Base-by-base conservation (phyloP, 2,888 invertebrate species). In the Punctoribates punctum region DNA sequence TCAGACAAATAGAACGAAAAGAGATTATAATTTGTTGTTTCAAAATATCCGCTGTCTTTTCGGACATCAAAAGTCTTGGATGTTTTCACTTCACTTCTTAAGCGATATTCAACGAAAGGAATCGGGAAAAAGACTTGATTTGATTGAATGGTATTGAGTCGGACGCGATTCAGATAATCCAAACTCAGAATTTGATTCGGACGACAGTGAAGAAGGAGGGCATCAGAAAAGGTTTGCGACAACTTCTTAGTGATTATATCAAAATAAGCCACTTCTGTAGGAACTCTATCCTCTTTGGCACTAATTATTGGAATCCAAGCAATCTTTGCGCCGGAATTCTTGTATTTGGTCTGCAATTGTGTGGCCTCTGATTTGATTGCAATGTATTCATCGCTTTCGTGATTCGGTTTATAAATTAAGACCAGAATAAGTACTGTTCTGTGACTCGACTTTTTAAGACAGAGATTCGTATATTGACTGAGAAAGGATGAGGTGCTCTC, bases 91-190 rank as follows among this genome's bases (percentile, higher is more conserved):
- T 79, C 73, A 79, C 79, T 73, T 73, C 77, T 77, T 82, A 94
- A 23, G 20, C 38, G 88, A 86, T 90, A 95, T 82, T 94, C 92
- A 81, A 90, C 88, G 85, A 96, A 98, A 25, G 93, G 92, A 80
- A 94, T 89, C n/a, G 96, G 93, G 82, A 90, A 90, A 86, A 91
- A 98, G 81, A 96, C 89, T 87, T 96, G 96, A 85, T 89, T 90
- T 79, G 91, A 90, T 80, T 87, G 85, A 79, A 98, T 93, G 2
- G 95, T 95, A 85, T 96, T 97, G 93, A 98, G 95, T 77, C 96
- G 89, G 15, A 95, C 91, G 82, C 96, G 87, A 83, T 98, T 97
- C 67, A 97, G 87, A 85, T 94, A 96, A 83, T 96, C 95, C 70
- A 89, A 85, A 81, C 89, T 89, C 80, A 92, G 87, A 81, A 90